phyloP scores from a whole-genome alignment of 2,888 invertebrate species.

The Tricholauxania praeusta region DNA sequence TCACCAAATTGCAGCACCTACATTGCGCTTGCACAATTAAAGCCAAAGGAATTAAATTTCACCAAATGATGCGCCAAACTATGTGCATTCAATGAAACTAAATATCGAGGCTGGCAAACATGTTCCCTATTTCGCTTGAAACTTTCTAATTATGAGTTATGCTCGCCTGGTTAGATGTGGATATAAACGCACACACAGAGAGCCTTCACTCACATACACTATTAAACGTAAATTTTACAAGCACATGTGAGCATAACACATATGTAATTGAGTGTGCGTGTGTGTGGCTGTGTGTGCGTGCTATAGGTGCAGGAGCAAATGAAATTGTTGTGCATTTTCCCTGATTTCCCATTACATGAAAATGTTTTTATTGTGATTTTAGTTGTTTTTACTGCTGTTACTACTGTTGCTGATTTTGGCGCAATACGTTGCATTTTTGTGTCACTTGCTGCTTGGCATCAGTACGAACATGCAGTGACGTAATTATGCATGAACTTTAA shows the following conservation, averaged over 20 bases:
- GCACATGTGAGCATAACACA: background rate
- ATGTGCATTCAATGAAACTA: no score
- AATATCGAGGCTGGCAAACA: no score
- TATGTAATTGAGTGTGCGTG: background rate
- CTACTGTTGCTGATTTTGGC: conserved; percentile 11
- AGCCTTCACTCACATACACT: background rate
- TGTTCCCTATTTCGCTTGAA: background rate
- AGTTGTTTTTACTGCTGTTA: background rate
- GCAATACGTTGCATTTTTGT: conserved; percentile 19
- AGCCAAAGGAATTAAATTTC: no score
- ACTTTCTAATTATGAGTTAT: conserved; percentile 19
- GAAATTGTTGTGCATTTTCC: conserved; percentile 31
- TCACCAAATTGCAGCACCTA: no score
- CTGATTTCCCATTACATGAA: conserved; percentile 28
- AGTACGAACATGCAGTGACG: no score
- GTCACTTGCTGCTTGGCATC: background rate
- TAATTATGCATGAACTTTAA: conserved; percentile 4
- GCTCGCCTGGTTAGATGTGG: conserved; percentile 22
- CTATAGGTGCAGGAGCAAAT: background rate
- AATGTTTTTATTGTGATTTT: conserved; percentile 1
- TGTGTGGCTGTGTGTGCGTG: background rate
- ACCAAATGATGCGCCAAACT: no score
- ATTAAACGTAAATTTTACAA: background rate
- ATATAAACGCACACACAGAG: conserved; percentile 9
- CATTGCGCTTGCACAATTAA: no score